Evolutionary conservation across 2,113 vertebrate species (phyloP).

Genomic region (Chloropsis hardwickii): DNA sequence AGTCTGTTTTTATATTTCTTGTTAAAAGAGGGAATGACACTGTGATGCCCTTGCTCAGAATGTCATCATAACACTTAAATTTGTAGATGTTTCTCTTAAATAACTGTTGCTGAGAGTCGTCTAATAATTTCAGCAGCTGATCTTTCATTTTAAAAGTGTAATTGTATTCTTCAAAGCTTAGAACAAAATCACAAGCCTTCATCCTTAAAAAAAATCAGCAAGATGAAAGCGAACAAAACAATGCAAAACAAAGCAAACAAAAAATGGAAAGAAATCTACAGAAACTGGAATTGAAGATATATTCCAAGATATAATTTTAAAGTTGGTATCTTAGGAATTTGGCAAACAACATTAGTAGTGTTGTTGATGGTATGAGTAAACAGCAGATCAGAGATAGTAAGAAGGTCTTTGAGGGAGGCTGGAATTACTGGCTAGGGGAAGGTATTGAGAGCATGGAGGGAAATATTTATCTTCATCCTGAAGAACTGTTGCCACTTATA

Average conservation of each 20-base stretch:
- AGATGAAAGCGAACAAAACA: not conserved
- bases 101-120: not conserved
- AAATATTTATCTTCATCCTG: not conserved
- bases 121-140: not conserved
- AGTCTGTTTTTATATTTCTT: not conserved
- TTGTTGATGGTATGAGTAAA: not conserved
- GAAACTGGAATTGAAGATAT: not conserved
- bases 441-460: not conserved
- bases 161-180: not conserved
- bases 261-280: not conserved
- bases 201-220: not conserved
- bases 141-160: not conserved
- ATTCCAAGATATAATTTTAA: not conserved
- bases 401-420: not conserved
- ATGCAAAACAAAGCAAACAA: not conserved
- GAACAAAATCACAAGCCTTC: not conserved
- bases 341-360: not conserved
- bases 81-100: not conserved
- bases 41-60: not conserved
- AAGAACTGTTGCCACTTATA: not conserved
- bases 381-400: not conserved
- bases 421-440: not conserved
- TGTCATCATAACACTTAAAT: not conserved
- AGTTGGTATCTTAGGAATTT: not conserved
- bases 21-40: not conserved